Evolutionary conservation across 2,888 invertebrate species (phyloP).

Genomic region (Eulithis prunata): DNA sequence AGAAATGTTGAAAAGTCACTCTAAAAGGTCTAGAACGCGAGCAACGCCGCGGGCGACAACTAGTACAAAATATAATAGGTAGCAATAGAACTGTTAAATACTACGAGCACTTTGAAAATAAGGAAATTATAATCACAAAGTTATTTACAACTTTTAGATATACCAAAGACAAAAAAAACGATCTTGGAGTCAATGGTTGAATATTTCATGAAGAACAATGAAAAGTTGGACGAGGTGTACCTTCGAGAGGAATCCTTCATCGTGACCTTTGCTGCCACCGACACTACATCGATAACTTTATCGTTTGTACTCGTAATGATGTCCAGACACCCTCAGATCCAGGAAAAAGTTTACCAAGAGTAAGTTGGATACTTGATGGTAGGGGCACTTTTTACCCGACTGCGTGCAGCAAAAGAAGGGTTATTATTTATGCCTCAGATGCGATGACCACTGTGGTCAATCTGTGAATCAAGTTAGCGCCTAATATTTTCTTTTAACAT

Average conservation of each 20-base stretch:
- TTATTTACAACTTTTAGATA: neutral
- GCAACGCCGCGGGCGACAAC: too few species aligned
- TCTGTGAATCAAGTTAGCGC: too few species aligned
- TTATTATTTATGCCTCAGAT: too few species aligned
- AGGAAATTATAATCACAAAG: too few species aligned
- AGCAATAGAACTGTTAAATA: too few species aligned
- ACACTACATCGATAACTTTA: conserved; percentile 69
- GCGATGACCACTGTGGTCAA: too few species aligned
- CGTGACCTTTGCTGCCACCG: conserved; percentile 80
- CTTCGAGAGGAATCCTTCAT: conserved; percentile 82
- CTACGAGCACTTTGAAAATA: too few species aligned
- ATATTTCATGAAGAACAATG: conserved; percentile 7
- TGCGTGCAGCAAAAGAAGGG: too few species aligned
- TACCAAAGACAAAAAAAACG: conserved; percentile 13
- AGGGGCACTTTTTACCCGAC: too few species aligned
- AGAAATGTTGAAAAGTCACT: too few species aligned
- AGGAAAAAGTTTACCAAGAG: conserved; percentile 67
- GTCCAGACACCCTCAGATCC: conserved; percentile 68
- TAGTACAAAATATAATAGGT: too few species aligned
- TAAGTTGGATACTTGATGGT: conserved; percentile 45
- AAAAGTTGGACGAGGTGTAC: conserved; percentile 52
- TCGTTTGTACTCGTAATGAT: conserved; percentile 69
- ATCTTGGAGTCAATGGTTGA: conserved; percentile 24
- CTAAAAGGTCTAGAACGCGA: too few species aligned
- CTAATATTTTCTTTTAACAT: neutral